Base-by-base conservation (phyloP, 1,140 invertebrate species). In the Maconellicoccus hirsutus region DNA sequence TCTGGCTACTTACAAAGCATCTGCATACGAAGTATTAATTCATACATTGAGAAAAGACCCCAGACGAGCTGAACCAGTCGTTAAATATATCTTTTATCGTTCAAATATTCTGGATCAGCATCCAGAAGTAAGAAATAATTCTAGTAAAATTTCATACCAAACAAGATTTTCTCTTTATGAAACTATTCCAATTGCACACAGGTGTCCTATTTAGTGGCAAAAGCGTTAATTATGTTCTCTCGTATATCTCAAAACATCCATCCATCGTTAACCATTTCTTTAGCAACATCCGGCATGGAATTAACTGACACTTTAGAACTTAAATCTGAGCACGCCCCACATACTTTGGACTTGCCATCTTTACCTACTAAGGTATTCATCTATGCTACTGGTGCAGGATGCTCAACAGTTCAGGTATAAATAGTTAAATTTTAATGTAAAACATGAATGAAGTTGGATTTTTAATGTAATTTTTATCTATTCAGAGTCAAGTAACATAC, bases 281-380 rank as follows among this genome's bases (percentile, higher is more conserved):
- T 86, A 23, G 85, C 85, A 4, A 86, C 85, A 25, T 85, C 85
- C 0, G 85, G 85, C 1, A 86, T 86, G 85, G 85, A 86, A 75
- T 75, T 86, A 12, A 86, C 85, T 0, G 85, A 86, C 72, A 86
- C 85, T 4, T 73, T 86, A 14, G 83, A 85, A 74, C 77, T 86
- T 1, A 79, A 82, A 72, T 81, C 83, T 0, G 78, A 80, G 23
- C 81, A 82, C 70, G 79, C 80, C n/a, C 78, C 82, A 0, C 79
- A 84, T 52, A 78, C 79, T 0, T 77, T 86, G 10, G 83, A 84
- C 73, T 76, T 86, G 12, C 85, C 85, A 0, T 84, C 83, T 6
- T 75, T 86, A 29, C 85, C 84, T 0, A 86, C 85, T 7, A 86
- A 86, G 79, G 85, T 86, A 0, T 86, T 86, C 73, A 83, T 86